Base-by-base conservation (phyloP, 2,888 invertebrate genomes). In the Tetanocera ferruginea region DNA sequence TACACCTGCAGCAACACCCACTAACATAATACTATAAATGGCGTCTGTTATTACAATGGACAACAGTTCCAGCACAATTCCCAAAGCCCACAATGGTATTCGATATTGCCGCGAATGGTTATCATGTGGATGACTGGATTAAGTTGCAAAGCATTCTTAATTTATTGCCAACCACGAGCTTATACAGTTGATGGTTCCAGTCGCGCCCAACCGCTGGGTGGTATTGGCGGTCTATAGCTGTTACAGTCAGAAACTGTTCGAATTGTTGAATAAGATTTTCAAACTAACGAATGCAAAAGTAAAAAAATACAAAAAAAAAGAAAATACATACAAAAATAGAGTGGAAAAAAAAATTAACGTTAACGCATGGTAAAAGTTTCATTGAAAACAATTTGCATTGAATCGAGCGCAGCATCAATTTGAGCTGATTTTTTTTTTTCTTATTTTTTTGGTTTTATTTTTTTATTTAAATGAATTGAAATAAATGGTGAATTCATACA, bases 61-160 rank as follows among this genome's bases (percentile, higher is more conserved):
- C 67, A 43, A 37, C 23, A 43, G 23, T n/a, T 67, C 19, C 37
- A 37, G n/a, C 43, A 23, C 19, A 67, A 34, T 67, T 37, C 43
- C 57, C n/a, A 34, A 67, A 43, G 37, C 67, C 5, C 8, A 34
- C 37, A 67, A 67, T 43, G 43, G 67, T 0, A 34, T 67, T 37
- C 37, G 23, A 19, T 43, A 17, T 23, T 9, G n/a, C 31, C 67
- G 23, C 67, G 23, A 34, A 34, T 37, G 67, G 67, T 19, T 37
- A 37, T 67, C 43, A 14, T 37, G 60, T 60, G 60, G 60, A 60
- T 60, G 60, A 70, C 49, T 78, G 78, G 78, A 78, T 78, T 78
- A 75, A 71, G 57, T 75, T 62, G 78, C 70, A 43, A 70, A 75
- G 64, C 74, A 75, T 75, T 78, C 75, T 78, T 75, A 75, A 78